Evolutionary conservation across 2,888 invertebrate species (phyloP).

Genomic region (Erebia ligea): DNA sequence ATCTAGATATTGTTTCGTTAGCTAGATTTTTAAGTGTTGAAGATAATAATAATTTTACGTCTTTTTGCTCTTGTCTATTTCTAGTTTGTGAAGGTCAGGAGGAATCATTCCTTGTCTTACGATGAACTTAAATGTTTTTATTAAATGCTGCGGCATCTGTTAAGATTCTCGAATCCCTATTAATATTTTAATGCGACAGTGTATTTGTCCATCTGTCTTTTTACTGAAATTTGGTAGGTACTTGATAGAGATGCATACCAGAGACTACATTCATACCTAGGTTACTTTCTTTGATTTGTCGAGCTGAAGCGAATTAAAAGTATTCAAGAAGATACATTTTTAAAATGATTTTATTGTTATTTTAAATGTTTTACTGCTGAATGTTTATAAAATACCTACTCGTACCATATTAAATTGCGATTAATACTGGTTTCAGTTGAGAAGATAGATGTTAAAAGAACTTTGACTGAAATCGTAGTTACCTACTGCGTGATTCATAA

Average conservation of each 20-base stretch:
- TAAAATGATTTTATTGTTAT: not conserved
- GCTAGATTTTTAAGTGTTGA: not conserved
- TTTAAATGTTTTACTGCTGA: too few species aligned
- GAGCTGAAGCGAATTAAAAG: too few species aligned
- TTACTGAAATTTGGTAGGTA: too few species aligned
- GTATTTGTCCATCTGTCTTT: too few species aligned
- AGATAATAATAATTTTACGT: not conserved
- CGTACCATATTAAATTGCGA: too few species aligned
- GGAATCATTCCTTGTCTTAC: not conserved
- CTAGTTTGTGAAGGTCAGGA: not conserved
- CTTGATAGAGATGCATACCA: too few species aligned
- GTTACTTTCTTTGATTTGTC: too few species aligned
- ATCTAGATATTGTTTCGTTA: not conserved
- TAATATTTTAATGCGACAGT: too few species aligned
- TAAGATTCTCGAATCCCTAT: not conserved
- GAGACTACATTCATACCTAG: too few species aligned
- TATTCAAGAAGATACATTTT: too few species aligned
- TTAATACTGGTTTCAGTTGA: not conserved
- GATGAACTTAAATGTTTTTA: not conserved
- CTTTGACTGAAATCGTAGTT: slow-evolving; percentile 14
- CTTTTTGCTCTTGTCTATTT: slow-evolving; percentile 3
- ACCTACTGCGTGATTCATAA: slow-evolving; percentile 45
- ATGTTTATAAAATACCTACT: too few species aligned
- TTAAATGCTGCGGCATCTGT: slow-evolving; percentile 1
- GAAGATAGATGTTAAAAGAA: slow-evolving; percentile 8